Conservation (phyloP, 2,797 vertebrate species). For the Urophycis tenuis region DNA sequence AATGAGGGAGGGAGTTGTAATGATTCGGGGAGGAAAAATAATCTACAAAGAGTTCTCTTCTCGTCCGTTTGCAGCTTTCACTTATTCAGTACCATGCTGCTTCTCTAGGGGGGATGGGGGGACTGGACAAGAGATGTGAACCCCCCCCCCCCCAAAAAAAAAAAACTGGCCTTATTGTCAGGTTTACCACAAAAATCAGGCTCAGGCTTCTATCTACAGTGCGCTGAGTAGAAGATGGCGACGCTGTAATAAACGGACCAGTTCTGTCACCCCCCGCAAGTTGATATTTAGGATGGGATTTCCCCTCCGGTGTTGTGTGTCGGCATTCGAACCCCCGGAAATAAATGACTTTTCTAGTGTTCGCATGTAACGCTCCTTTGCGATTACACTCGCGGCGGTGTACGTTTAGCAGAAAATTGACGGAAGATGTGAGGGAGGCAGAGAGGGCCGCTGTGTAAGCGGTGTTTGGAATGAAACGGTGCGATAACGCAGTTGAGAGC, state of each 20-base stretch:
- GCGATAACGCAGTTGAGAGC: neutral
- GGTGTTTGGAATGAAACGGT: neutral
- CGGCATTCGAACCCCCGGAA: neutral
- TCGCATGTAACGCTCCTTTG: neutral
- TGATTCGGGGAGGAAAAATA: conserved; percentile 31
- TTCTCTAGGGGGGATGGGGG: neutral
- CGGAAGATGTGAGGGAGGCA: neutral
- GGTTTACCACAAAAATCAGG: neutral
- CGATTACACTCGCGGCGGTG: neutral
- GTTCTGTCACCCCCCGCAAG: neutral
- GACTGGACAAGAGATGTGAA: neutral
- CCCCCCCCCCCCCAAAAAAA: too few relatives aligned
- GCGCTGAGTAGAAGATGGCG: neutral
- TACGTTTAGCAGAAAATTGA: neutral
- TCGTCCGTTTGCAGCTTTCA: neutral
- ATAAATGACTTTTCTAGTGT: neutral
- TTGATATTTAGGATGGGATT: neutral
- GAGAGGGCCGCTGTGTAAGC: neutral
- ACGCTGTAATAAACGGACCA: neutral
- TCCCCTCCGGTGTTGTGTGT: neutral
- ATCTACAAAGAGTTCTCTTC: conserved; percentile 37
- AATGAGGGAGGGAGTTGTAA: conserved; percentile 38
- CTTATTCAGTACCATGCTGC: neutral
- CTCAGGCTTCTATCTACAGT: neutral
- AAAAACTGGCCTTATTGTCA: neutral